Evolutionary conservation across 2,888 invertebrate species (phyloP), one percentile per base, ranked within the genome.

Genomic region (Dryococelus australis): DNA sequence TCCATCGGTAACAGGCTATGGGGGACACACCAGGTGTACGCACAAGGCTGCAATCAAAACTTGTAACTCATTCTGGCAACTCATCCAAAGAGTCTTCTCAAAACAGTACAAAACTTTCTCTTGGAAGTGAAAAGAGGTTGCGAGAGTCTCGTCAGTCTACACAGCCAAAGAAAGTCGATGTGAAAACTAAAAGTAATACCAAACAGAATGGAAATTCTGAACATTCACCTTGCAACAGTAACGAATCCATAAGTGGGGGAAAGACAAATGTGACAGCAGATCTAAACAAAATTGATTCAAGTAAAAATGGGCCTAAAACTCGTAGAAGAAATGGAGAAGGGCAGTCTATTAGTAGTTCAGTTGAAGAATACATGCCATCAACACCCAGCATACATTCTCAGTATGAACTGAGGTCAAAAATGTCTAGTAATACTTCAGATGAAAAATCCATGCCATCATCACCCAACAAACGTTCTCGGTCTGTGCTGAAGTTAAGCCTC

Each of bases 1-100:
- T 47, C 8, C 65, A 24, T 65, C n/a, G 16, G 65, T 65, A 24
- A 24, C n/a, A n/a, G 65, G 65, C n/a, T 24, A 65, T 65, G 65
- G 65, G 65, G 65, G 65, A 65, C n/a, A 65, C n/a, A 6, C 65
- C 65, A 65, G 65, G 65, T 65, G 65, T 65, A n/a, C 65, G 65
- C 65, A 65, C 65, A 65, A 65, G 65, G 65, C 65, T 65, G 65
- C 65, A 65, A 65, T 20, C 20, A 65, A 65, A 65, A 65, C 65
- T 8, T 8, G n/a, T 16, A n/a, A 24, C 65, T 9, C n/a, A n/a
- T 8, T 24, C 10, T 65, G 20, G 16, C n/a, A n/a, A 16, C 8
- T 65, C 65, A 24, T 24, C 65, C 20, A 65, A 65, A 65, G 24
- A 65, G 16, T 65, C 65, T 65, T 65, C n/a, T 1, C 24, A n/a